These are phyloP conservation scores for Hyles lineata DNA, from an alignment of 2,888 invertebrate genomes.

Conservation along the genomic window DNA sequence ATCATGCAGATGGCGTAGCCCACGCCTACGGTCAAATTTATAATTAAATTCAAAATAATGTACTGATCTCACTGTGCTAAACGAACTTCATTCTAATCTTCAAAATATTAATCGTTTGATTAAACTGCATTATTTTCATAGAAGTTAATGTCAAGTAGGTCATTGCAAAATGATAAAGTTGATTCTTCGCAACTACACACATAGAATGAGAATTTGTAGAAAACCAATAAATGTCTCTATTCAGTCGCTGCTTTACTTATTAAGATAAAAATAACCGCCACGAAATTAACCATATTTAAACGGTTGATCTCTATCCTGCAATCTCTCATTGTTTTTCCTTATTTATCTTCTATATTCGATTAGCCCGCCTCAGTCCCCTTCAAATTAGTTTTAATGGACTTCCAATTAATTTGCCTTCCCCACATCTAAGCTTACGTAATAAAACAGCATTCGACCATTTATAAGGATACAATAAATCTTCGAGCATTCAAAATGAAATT, in stretches of 20 bases:
- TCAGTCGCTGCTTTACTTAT: too few relatives aligned
- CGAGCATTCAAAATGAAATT: constrained; percentile 74
- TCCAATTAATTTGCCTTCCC: constrained; percentile 36
- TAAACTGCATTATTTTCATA: too few relatives aligned
- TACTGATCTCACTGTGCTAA: not conserved
- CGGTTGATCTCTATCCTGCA: not conserved
- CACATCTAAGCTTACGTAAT: constrained; percentile 45
- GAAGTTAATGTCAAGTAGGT: too few relatives aligned
- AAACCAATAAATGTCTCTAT: too few relatives aligned
- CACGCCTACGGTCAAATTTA: constrained; percentile 87
- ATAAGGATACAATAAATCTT: constrained; percentile 71
- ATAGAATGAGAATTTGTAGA: too few relatives aligned
- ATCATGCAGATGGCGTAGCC: constrained; percentile 98
- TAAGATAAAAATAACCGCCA: not conserved
- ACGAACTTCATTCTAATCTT: too few relatives aligned
- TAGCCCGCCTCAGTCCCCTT: constrained; percentile 12
- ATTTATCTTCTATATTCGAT: constrained; percentile 8
- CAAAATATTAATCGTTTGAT: too few relatives aligned
- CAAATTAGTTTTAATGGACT: constrained; percentile 26
- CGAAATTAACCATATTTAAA: not conserved
- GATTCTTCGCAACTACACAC: too few relatives aligned
- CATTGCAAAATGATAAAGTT: too few relatives aligned
- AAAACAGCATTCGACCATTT: constrained; percentile 62
- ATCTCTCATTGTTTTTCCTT: not conserved
- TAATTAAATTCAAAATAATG: not conserved